Percentiles rank a stretch among this genome's conserved stretches.
Conservation (phyloP, 2,113 vertebrate genomes). For the Bubo scandiacus region DNA sequence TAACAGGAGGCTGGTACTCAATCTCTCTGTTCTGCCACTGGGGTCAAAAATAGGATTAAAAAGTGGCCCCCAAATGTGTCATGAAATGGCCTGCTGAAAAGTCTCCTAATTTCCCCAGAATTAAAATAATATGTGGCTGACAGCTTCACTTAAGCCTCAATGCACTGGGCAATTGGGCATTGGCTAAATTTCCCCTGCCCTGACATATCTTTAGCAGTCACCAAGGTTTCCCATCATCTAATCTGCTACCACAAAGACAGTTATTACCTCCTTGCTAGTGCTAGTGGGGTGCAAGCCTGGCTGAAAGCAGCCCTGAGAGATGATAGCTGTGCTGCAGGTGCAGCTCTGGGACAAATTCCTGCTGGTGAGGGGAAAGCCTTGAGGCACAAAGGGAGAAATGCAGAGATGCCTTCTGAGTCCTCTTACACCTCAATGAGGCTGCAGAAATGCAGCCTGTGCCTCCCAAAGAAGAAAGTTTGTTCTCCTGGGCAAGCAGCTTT, state of each 20-base stretch:
- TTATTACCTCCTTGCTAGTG: not conserved
- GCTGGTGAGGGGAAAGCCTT: not conserved
- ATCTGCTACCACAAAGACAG: not conserved
- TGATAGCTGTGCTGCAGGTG: not conserved
- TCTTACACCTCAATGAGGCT: not conserved
- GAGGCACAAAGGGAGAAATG: not conserved
- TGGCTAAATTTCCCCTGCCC: not conserved
- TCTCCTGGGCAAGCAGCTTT: not conserved
- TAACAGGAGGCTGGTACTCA: not conserved
- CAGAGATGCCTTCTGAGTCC: not conserved
- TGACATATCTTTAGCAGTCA: not conserved
- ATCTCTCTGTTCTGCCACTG: not conserved
- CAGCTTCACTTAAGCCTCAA: not conserved
- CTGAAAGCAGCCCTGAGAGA: not conserved
- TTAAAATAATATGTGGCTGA: not conserved
- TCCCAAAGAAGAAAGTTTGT: not conserved
- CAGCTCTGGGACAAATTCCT: not conserved
- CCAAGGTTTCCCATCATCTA: not conserved
- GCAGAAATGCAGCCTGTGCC: not conserved
- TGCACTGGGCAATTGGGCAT: not conserved
- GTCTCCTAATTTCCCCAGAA: not conserved
- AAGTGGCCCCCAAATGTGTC: not conserved
- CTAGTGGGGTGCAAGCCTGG: not conserved
- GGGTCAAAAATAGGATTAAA: conserved; percentile 33
- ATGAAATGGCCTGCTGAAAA: not conserved